phyloP scores from a whole-genome alignment of 2,888 invertebrate species.

The Eristalinus sepulchralis region DNA sequence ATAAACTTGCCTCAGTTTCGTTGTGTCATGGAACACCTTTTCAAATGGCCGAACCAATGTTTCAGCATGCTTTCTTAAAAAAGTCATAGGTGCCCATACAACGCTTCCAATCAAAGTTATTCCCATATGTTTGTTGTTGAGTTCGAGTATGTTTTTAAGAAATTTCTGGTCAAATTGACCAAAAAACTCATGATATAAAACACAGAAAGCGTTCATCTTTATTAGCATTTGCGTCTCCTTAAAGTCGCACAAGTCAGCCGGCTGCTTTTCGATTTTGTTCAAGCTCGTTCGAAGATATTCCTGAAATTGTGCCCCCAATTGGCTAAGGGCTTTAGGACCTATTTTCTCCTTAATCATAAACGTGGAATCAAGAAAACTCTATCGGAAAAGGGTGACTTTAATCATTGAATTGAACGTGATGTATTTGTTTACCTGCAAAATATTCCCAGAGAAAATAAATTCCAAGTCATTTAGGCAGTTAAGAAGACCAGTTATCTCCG shows the following conservation, averaged over 20 bases:
- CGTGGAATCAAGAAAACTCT: constrained; percentile 75
- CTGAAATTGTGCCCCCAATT: constrained; percentile 78
- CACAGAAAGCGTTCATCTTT: constrained; percentile 86
- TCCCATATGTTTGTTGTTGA: constrained; percentile 90
- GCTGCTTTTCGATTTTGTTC: constrained; percentile 80
- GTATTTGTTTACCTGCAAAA: constrained; percentile 84
- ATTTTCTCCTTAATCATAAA: constrained; percentile 74
- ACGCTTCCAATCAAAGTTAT: constrained; percentile 90
- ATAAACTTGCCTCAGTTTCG: constrained; percentile 83
- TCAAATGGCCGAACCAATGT: constrained; percentile 82
- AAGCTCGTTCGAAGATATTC: constrained; percentile 75
- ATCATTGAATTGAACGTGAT: background rate
- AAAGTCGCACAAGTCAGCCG: constrained; percentile 85
- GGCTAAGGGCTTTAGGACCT: constrained; percentile 73
- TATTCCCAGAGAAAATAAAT: constrained; percentile 82
- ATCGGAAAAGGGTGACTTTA: background rate
- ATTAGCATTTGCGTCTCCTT: constrained; percentile 84
- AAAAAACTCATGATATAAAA: constrained; percentile 87
- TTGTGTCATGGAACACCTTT: constrained; percentile 78
- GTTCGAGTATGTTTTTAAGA: constrained; percentile 87
- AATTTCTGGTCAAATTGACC: constrained; percentile 89
- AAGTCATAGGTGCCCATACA: constrained; percentile 92
- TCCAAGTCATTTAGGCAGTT: constrained; percentile 85
- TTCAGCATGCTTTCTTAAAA: constrained; percentile 86
- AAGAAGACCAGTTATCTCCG: constrained; percentile 85